Evolutionary conservation across 2,888 invertebrate genomes (phyloP), one percentile per base, ranked within the genome.

Genomic region (Trissolcus brochymenae): DNA sequence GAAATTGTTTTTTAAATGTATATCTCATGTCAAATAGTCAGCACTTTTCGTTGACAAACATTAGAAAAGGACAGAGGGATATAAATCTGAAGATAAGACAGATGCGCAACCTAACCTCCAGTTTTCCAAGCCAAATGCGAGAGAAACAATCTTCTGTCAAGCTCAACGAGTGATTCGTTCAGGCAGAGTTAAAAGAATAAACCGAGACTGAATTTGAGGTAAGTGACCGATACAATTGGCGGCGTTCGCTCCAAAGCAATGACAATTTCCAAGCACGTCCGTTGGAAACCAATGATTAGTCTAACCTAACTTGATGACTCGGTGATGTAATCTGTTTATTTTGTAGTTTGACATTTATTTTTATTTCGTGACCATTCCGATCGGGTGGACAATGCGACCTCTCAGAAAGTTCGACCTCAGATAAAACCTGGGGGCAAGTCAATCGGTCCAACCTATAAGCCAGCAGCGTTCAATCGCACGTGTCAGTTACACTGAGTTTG

Each of bases 261-360:
- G 51, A 51, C 49, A 25, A 60, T 46, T 16, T 60, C 11, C 40
- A 19, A 6, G 19, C 29, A 25, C 60, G 35, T 60, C n/a, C 53
- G 21, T 61, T 61, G 61, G 4, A 61, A 61, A 60, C 35, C 46
- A 35, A 61, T 25, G 29, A 53, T 35, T 29, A 53, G 41, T 61
- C 61, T 61, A 61, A 61, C 61, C 61, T 61, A 61, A 61, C 61
- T 61, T 53, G 41, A 53, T 14, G 17, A 9, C 51, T 51, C 41
- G 51, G 21, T 61, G 61, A 61, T 61, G 61, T 53, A 61, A 61
- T 61, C 51, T 53, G 51, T 61, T 61, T 61, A 53, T 51, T 61
- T 61, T 61, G 50, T 6, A 35, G 17, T 6, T 41, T 19, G 21
- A 9, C 17, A 41, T 53, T 51, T 61, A 61, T 53, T 61, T 61